Percentiles rank a stretch among this genome's conserved stretches.
Conservation (phyloP, 1,140 invertebrate species). For the Venturia canescens region DNA sequence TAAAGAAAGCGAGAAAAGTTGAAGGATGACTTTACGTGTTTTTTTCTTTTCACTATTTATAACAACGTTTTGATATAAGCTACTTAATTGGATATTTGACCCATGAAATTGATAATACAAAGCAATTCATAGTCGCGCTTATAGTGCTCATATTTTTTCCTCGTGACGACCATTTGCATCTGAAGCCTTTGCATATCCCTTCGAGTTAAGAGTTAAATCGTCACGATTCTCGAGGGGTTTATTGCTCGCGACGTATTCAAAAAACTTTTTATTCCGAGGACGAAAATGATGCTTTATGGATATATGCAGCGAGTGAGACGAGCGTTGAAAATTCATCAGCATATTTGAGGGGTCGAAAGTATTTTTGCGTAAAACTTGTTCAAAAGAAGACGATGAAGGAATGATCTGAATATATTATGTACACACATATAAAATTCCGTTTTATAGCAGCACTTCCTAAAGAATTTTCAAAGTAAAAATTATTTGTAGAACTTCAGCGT, state of each 20-base stretch:
- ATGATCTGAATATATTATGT: neutral
- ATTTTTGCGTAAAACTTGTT: conserved; percentile 4
- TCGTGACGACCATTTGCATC: too few species aligned
- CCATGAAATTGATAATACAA: too few species aligned
- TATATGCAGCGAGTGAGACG: neutral
- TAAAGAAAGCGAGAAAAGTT: neutral
- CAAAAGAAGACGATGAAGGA: conserved; percentile 3
- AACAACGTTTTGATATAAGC: neutral
- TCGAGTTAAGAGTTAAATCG: conserved; percentile 34
- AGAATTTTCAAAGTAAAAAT: conserved; percentile 1
- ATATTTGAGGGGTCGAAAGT: neutral
- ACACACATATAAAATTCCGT: neutral
- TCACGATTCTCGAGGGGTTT: conserved; percentile 26
- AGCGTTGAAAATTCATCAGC: conserved; percentile 7
- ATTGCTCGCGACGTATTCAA: conserved; percentile 33
- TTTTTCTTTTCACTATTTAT: neutral
- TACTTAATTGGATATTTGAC: too few species aligned
- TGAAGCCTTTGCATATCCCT: neutral
- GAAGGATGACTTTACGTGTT: neutral
- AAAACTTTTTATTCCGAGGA: conserved; percentile 10
- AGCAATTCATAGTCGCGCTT: too few species aligned
- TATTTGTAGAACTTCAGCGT: neutral
- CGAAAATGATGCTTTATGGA: neutral
- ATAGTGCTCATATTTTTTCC: too few species aligned
- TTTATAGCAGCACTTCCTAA: too few species aligned